Base-by-base conservation (phyloP, 2,113 vertebrate genomes). In the Donacobius atricapilla region DNA sequence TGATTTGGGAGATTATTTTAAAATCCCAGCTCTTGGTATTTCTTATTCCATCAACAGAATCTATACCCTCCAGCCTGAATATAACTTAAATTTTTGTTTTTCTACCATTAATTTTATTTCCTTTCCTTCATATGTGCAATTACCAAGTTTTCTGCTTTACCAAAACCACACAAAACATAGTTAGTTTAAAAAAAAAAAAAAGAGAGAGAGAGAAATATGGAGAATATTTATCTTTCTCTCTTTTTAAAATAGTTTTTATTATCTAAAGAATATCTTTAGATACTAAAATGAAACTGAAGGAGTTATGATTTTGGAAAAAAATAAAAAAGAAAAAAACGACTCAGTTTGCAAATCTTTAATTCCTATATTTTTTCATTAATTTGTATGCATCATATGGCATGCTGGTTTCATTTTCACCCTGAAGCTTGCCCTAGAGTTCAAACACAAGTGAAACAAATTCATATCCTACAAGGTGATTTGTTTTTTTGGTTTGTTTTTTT, bases 401-500 rank as follows among this genome's bases (percentile, higher is more conserved):
- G 6, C 19, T 71, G 5, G 61, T 87, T 76, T 83, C 12, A 8
- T 80, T 77, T 81, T 73, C 9, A 64, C 31, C 37, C 18, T 61
- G 31, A 37, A 8, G 16, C 24, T 84, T 35, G 7, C 22, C 8
- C 3, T 30, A 21, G 25, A 70, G 42, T 39, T 71, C 30, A 78
- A 90, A 73, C 8, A 60, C 7, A 82, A 42, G 68, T 63, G 15
- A 80, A 84, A 72, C 2, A 82, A 51, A 45, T 37, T 33, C 79
- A 9, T 53, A 12, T n/a, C 11, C 37, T 35, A 12, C 8, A 44
- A 19, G 13, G 6, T 15, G 24, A 11, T 21, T 73, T 14, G 10
- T 2, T 19, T 58, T 33, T 7, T 11, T 20, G 3, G 0, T 5
- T 31, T n/a, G 4, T 9, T 7, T 22, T 13, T 76, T 76, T 56